Percentiles rank a stretch among this genome's conserved stretches.
These are phyloP conservation scores for Alcedo quadribrachys DNA, from an alignment of 2,797 vertebrate species.

Conservation along the genomic window DNA sequence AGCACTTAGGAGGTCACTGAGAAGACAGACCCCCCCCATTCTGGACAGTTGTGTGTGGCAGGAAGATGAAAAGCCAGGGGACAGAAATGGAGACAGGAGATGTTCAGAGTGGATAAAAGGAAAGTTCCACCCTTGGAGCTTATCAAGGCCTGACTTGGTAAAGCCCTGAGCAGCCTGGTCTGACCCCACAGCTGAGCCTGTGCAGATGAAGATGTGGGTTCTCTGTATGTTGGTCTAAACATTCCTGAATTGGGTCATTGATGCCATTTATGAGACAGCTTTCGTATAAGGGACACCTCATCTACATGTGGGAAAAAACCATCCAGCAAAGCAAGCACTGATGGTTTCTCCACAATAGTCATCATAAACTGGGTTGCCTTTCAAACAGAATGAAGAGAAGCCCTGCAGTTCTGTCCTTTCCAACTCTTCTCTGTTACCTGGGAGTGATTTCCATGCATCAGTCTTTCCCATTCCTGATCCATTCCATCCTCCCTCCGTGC, in stretches of 20 bases:
- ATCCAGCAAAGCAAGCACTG: not conserved
- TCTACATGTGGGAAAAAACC: not conserved
- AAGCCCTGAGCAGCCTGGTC: not conserved
- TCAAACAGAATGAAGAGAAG: not conserved
- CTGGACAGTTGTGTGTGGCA: not conserved
- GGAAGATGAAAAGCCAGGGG: not conserved
- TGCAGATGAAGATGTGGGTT: not conserved
- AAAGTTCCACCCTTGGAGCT: not conserved
- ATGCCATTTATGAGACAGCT: not conserved
- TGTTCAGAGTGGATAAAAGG: not conserved
- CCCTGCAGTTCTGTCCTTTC: not conserved
- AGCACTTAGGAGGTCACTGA: not conserved
- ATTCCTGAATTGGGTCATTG: slow-evolving; percentile 43
- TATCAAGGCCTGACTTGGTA: not conserved
- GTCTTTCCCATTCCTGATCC: not conserved
- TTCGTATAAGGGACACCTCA: slow-evolving; percentile 14
- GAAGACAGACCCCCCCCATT: not conserved
- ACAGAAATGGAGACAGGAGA: not conserved
- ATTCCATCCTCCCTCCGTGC: not conserved
- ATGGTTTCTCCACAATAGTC: slow-evolving; percentile 3
- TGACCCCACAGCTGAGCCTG: slow-evolving; percentile 26
- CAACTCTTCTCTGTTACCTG: not conserved
- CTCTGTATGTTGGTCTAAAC: not conserved
- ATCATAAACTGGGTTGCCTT: not conserved
- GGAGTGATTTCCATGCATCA: not conserved